A percentile compares a stretch with the other conserved stretches of the same genome.
Evolutionary conservation across 1,140 invertebrate species (phyloP).

Genomic region (Hyles vespertilio): DNA sequence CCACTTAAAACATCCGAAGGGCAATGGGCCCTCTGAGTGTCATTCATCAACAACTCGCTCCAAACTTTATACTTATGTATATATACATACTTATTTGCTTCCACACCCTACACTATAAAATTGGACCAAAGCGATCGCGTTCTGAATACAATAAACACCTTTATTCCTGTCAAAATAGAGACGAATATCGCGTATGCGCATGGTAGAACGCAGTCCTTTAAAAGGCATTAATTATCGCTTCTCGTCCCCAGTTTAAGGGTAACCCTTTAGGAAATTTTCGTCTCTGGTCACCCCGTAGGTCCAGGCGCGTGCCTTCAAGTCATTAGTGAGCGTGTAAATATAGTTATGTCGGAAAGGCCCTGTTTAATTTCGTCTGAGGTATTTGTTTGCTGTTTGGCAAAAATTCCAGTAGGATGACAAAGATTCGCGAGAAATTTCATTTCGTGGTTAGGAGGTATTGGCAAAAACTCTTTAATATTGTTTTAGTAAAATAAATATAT

Average conservation of each 20-base stretch:
- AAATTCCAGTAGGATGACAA: too few species aligned
- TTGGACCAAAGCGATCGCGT: conserved; percentile 53
- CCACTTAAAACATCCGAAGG: conserved; percentile 74
- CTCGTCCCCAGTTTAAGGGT: conserved; percentile 59
- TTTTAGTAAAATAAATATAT: too few species aligned
- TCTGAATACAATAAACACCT: conserved; percentile 24
- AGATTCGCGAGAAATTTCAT: neutral
- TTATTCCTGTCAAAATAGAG: conserved; percentile 27
- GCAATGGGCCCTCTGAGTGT: conserved; percentile 72
- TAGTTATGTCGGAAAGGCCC: conserved; percentile 53
- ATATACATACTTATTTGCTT: conserved; percentile 48
- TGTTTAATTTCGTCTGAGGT: conserved; percentile 42
- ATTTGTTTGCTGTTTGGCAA: conserved; percentile 16
- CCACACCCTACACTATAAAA: conserved; percentile 67
- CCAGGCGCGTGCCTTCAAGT: conserved; percentile 57
- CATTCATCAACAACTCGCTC: conserved; percentile 71
- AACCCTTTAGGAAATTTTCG: conserved; percentile 72
- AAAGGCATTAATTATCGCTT: conserved; percentile 70
- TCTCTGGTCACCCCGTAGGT: conserved; percentile 67
- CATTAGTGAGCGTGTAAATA: conserved; percentile 62
- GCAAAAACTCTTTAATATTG: too few species aligned
- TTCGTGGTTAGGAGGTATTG: neutral
- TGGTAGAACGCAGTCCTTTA: conserved; percentile 55
- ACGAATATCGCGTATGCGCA: conserved; percentile 19
- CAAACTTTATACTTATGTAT: conserved; percentile 65